These are phyloP conservation scores for Eufriesea mexicana DNA, from an alignment of 1,140 invertebrate genomes.

Conservation along the genomic window DNA sequence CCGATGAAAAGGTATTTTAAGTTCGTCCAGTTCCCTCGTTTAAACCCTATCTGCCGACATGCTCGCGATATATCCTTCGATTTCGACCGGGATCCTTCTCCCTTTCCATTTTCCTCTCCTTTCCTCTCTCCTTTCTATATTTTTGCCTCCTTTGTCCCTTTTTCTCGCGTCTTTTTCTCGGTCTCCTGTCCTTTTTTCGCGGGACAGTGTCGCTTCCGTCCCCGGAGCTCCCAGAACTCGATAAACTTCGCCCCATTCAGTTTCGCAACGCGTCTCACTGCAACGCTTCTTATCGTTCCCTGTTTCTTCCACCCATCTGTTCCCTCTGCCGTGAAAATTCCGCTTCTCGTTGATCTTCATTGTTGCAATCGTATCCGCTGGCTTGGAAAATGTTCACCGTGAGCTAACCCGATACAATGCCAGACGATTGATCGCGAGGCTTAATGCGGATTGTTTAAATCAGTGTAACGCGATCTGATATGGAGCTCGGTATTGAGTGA, in stretches of 20 bases:
- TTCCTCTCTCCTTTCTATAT: too few species aligned
- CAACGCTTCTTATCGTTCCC: conserved; percentile 15
- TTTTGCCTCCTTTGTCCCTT: too few species aligned
- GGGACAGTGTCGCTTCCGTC: conserved; percentile 22
- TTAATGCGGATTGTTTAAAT: neutral
- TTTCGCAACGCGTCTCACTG: neutral
- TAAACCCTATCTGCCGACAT: neutral
- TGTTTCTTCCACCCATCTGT: neutral
- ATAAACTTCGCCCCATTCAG: conserved; percentile 30
- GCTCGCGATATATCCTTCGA: too few species aligned
- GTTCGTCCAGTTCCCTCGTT: neutral
- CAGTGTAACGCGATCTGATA: too few species aligned
- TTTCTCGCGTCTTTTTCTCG: neutral
- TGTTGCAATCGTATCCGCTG: neutral
- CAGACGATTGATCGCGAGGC: neutral
- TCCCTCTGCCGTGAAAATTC: neutral
- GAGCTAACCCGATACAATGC: too few species aligned
- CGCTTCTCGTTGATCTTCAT: neutral
- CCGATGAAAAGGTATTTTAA: neutral
- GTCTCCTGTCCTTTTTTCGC: neutral
- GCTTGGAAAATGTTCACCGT: neutral
- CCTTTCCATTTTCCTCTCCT: too few species aligned
- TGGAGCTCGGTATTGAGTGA: neutral
- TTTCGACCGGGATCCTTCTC: too few species aligned
- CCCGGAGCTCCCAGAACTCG: neutral